phyloP scores from a whole-genome alignment of 1,140 invertebrate species.

The Harlomillsia oculata region DNA sequence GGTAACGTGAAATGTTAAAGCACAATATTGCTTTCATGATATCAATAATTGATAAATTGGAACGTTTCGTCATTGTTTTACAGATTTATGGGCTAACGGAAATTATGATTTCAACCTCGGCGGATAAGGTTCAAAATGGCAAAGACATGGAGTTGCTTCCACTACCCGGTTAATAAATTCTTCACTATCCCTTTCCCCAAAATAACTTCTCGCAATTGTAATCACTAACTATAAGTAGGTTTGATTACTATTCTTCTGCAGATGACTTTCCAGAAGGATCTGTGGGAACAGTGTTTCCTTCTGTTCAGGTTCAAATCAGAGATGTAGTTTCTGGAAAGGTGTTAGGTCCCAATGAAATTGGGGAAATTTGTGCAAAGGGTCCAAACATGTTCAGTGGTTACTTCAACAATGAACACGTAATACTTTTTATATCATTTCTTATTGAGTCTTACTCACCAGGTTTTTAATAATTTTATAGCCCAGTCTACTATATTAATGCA shows the following conservation, averaged over 20 bases:
- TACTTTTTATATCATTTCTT: no score
- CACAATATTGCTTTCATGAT: neutral
- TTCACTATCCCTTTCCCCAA: neutral
- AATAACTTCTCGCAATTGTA: neutral
- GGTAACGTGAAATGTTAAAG: neutral
- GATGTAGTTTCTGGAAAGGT: constrained; percentile 13
- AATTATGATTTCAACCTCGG: no score
- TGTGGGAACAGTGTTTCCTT: constrained; percentile 25
- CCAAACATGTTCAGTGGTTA: constrained; percentile 17
- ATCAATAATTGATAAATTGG: neutral
- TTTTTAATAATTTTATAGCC: neutral
- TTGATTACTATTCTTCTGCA: neutral
- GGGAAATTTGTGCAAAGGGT: constrained; percentile 18
- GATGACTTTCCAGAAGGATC: neutral
- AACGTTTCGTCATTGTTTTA: neutral
- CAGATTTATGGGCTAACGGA: constrained; percentile 16
- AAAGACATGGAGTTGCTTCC: no score
- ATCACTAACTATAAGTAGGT: neutral
- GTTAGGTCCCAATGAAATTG: constrained; percentile 15
- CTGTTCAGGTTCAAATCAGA: constrained; percentile 16
- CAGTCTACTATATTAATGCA: neutral
- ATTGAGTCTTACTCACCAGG: no score
- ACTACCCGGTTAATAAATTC: neutral
- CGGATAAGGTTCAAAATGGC: no score
- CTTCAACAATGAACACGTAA: constrained; percentile 6